These are phyloP conservation scores for Manacus vitellinus DNA, from an alignment of 2,113 vertebrate genomes.

Conservation along the genomic window DNA sequence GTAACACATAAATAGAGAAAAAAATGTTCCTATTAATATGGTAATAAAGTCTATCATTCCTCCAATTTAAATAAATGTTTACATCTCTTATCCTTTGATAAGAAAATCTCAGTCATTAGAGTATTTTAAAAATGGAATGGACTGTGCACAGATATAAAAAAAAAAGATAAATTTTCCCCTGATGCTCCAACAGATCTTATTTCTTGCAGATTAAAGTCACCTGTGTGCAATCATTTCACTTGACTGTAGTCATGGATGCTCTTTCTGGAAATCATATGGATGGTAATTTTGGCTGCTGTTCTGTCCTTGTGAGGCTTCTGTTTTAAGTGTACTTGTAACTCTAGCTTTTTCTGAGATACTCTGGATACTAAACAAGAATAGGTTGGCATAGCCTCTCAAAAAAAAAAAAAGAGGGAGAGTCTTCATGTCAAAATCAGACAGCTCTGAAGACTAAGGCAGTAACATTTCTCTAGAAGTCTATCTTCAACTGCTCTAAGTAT, in stretches of 20 bases:
- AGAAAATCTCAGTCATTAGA: not conserved
- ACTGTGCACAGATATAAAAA: not conserved
- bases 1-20: not conserved
- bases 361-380: not conserved
- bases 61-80: not conserved
- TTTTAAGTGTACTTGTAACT: not conserved
- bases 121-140: not conserved
- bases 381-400: not conserved
- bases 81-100: not conserved
- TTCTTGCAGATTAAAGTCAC: not conserved
- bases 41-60: not conserved
- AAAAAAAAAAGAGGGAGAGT: not conserved
- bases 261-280: not conserved
- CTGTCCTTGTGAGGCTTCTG: not conserved
- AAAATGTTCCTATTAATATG: not conserved
- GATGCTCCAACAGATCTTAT: not conserved
- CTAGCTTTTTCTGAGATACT: not conserved
- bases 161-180: not conserved
- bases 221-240: not conserved
- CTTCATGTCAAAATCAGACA: not conserved
- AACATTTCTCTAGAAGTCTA: not conserved
- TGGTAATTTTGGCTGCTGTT: not conserved
- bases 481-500: not conserved
- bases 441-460: not conserved
- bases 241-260: not conserved